phyloP scores from a whole-genome alignment of 2,888 invertebrate genomes.

The Melangyna quadrimaculata region DNA sequence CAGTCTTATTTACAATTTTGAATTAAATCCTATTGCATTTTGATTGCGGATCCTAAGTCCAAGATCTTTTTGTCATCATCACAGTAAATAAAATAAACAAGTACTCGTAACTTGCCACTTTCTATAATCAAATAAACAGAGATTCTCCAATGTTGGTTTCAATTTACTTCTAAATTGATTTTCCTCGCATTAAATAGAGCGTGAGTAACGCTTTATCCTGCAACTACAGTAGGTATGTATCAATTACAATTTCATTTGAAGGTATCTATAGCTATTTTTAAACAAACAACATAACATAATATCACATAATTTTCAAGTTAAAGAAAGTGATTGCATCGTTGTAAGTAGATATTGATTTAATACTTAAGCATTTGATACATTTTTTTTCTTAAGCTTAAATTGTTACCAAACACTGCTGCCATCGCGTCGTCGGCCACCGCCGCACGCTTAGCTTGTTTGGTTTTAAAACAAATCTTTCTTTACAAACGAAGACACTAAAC shows the following conservation, averaged over 20 bases:
- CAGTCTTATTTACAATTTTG: too few relatives aligned
- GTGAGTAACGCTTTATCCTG: not conserved
- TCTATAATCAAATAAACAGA: not conserved
- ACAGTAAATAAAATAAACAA: not conserved
- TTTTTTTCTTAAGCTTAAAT: not conserved
- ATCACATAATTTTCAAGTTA: not conserved
- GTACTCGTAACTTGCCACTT: not conserved
- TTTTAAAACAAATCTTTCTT: not conserved
- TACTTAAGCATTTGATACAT: not conserved
- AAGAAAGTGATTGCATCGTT: conserved; percentile 14
- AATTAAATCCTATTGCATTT: too few relatives aligned
- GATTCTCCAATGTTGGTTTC: not conserved
- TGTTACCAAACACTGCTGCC: not conserved
- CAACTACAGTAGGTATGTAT: not conserved
- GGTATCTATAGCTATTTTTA: not conserved
- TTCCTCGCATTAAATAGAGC: not conserved
- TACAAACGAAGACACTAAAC: not conserved
- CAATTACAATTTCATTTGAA: not conserved
- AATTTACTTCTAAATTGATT: not conserved
- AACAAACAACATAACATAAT: not conserved
- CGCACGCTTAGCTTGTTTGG: not conserved
- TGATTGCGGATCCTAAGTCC: too few relatives aligned
- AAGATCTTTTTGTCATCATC: not conserved
- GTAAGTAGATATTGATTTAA: not conserved
- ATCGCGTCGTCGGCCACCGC: not conserved